Base-by-base conservation (phyloP, 1,140 invertebrate genomes). In the Ceratitis capitata region DNA sequence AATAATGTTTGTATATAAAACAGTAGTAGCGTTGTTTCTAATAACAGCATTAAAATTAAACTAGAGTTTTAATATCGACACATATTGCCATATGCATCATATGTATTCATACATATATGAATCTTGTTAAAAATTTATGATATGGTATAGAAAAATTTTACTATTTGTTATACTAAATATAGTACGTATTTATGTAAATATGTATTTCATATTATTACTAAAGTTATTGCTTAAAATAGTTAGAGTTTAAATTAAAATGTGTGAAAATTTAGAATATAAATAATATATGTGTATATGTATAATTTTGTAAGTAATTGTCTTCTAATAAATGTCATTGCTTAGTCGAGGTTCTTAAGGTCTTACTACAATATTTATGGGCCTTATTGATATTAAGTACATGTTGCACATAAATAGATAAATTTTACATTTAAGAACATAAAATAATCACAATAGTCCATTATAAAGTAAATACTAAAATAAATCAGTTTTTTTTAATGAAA, bases 91-190 rank as follows among this genome's bases (percentile, higher is more conserved):
- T n/a, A n/a, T n/a, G n/a, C n/a, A n/a, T n/a, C n/a, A n/a, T n/a
- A n/a, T n/a, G n/a, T n/a, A n/a, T n/a, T n/a, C 35, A 35, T 29
- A 56, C 53, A 49, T 12, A 32, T 85, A n/a, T 74, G 35, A 51
- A 69, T 32, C 32, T 45, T 78, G 26, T n/a, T 78, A 78, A 78
- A 78, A 47, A 78, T n/a, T 23, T 47, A 9, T 78, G 69, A 78
- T 78, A 78, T 78, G 69, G 16, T 78, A 78, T 78, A 69, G 4
- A 61, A 61, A 45, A 78, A 39, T 78, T 69, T 78, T 78, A 32
- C 69, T 78, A 78, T 78, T 16, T 12, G 42, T 64, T 45, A n/a
- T 61, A 14, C 39, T 78, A 23, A 39, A 78, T 78, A 26, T 61
- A 49, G 47, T 49, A 49, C 14, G 29, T 64, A 35, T 78, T 29